Percentiles rank a stretch among this genome's conserved stretches.
These are phyloP conservation scores for Puntigrus tetrazona DNA, from an alignment of 2,113 vertebrate species.

Conservation along the genomic window DNA sequence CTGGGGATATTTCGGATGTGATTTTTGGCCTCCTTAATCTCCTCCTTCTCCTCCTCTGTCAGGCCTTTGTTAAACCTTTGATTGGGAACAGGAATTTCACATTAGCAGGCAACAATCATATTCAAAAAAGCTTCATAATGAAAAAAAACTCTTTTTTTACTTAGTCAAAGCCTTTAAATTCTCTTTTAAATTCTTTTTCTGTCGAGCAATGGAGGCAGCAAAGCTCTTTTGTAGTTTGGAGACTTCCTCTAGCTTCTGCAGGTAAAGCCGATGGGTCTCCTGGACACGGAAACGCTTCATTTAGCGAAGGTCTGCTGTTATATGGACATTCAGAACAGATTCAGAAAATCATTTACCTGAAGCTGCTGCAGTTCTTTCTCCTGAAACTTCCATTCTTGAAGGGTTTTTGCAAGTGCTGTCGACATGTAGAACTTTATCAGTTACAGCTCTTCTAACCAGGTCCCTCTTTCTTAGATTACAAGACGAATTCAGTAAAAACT, in stretches of 20 bases:
- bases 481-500: neutral
- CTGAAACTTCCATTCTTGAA: conserved; percentile 83
- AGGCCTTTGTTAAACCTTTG: conserved; percentile 74
- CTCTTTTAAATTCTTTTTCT: conserved; percentile 83
- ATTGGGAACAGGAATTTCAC: neutral
- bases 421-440: conserved; percentile 58
- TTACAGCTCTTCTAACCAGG: neutral
- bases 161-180: conserved; percentile 75
- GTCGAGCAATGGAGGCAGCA: conserved; percentile 77
- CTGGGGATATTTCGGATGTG: conserved; percentile 82
- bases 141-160: conserved; percentile 64
- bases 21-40: conserved; percentile 75
- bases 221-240: conserved; percentile 86
- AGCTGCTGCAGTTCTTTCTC: conserved; percentile 83
- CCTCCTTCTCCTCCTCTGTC: conserved; percentile 63
- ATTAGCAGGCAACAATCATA: neutral
- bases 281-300: conserved; percentile 56
- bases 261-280: conserved; percentile 88
- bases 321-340: neutral
- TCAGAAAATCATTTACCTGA: conserved; percentile 78
- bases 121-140: neutral
- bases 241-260: conserved; percentile 88
- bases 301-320: neutral
- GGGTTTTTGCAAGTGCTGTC: conserved; percentile 60
- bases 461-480: neutral